Percentiles rank a stretch among this genome's conserved stretches.
Evolutionary conservation across 2,888 invertebrate species (phyloP).

Genomic region (Lacanobia oleracea): DNA sequence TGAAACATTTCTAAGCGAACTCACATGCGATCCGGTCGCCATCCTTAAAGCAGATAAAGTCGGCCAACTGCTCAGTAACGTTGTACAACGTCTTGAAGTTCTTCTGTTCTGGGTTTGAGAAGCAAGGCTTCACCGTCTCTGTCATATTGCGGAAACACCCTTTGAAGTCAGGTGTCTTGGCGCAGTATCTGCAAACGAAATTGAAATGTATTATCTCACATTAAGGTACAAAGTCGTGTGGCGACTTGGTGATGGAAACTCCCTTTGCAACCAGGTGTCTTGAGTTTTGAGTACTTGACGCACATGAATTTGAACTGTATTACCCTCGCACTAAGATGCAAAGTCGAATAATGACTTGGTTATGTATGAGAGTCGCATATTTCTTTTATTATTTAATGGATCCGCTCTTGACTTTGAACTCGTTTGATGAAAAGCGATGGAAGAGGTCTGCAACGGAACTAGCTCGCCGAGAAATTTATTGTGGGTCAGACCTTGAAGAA

Average conservation of each 20-base stretch:
- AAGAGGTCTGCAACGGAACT: not conserved
- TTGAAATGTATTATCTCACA: not conserved
- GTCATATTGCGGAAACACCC: slow-evolving; percentile 76
- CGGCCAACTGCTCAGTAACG: slow-evolving; percentile 92
- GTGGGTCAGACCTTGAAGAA: not conserved
- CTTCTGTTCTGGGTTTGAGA: slow-evolving; percentile 91
- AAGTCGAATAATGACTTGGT: not conserved
- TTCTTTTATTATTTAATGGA: slow-evolving; percentile 36
- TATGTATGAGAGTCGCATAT: slow-evolving; percentile 11
- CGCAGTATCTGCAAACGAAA: slow-evolving; percentile 77
- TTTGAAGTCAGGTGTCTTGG: slow-evolving; percentile 84
- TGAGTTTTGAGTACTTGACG: slow-evolving; percentile 52
- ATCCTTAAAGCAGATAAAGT: slow-evolving; percentile 95
- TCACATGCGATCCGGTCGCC: slow-evolving; percentile 95
- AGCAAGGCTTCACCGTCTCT: slow-evolving; percentile 89
- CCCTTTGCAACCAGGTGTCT: slow-evolving; percentile 83
- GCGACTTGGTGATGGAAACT: slow-evolving; percentile 68
- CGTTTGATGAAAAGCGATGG: slow-evolving; percentile 16
- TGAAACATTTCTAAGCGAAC: slow-evolving; percentile 69
- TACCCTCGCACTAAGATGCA: not conserved
- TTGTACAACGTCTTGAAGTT: slow-evolving; percentile 92
- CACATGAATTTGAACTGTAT: slow-evolving; percentile 60
- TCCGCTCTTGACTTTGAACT: slow-evolving; percentile 38
- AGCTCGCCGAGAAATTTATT: not conserved
- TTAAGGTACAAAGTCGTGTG: not conserved